These are phyloP conservation scores for Andrena minutula DNA, from an alignment of 2,888 invertebrate species.

Conservation along the genomic window DNA sequence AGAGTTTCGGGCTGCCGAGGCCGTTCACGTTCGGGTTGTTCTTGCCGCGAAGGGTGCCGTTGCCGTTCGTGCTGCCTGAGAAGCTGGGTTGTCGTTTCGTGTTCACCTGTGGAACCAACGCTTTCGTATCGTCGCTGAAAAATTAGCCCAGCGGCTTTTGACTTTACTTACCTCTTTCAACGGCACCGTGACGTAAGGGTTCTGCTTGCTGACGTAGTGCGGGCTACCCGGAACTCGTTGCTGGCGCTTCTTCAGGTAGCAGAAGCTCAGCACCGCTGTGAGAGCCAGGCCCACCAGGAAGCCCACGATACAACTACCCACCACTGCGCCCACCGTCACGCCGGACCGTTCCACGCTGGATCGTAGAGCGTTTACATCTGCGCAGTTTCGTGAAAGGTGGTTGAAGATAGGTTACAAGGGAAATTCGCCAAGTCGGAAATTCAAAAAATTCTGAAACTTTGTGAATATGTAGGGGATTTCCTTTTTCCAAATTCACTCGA, in stretches of 20 bases:
- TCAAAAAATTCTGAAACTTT: not conserved
- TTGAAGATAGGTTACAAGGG: not conserved
- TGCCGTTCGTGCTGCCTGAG: constrained; percentile 86
- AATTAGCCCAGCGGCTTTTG: no score
- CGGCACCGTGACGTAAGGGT: constrained; percentile 94
- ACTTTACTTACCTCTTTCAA: constrained; percentile 89
- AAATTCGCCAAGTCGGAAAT: not conserved
- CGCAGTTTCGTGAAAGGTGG: not conserved
- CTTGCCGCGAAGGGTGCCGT: constrained; percentile 86
- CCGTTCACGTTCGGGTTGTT: constrained; percentile 86
- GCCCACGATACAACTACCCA: constrained; percentile 85
- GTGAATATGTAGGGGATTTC: no score
- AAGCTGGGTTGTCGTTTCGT: constrained; percentile 90
- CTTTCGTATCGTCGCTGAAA: not conserved
- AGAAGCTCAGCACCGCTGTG: constrained; percentile 84
- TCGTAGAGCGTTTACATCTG: constrained; percentile 66
- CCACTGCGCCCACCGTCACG: constrained; percentile 86
- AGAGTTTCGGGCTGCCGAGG: constrained; percentile 88
- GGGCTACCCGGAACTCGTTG: constrained; percentile 91
- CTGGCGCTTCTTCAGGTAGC: constrained; percentile 85
- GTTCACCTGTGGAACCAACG: constrained; percentile 72
- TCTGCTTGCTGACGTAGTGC: constrained; percentile 93
- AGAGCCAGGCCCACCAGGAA: constrained; percentile 84
- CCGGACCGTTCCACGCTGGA: constrained; percentile 74
- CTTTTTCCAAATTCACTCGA: no score